phyloP scores from a whole-genome alignment of 2,797 vertebrate species.

The Notolepis coatsorum region DNA sequence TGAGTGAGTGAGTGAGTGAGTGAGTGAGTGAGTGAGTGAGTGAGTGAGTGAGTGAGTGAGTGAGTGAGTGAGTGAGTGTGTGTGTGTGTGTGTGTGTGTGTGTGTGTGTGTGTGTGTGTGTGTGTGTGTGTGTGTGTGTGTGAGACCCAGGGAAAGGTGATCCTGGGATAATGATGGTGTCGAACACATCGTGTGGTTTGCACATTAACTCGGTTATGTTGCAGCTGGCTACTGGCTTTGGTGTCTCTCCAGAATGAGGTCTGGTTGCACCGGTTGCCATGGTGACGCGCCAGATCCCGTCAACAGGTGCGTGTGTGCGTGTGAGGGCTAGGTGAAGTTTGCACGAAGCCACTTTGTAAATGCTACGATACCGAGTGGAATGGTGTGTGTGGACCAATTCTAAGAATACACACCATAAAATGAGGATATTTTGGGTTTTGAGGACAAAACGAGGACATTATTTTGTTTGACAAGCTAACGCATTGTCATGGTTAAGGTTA shows the following conservation, averaged over 20 bases:
- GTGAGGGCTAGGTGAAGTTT: too few relatives aligned
- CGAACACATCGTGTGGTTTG: constrained; percentile 49
- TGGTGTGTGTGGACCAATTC: too few relatives aligned
- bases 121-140: too few relatives aligned
- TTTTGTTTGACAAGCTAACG: too few relatives aligned
- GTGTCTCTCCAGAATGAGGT: constrained; percentile 25
- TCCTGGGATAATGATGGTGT: constrained; percentile 43
- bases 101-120: too few relatives aligned
- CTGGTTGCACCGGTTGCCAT: constrained; percentile 35
- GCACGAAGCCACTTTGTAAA: too few relatives aligned
- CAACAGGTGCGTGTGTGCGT: too few relatives aligned
- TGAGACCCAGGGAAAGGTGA: constrained; percentile 67
- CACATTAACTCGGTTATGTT: constrained; percentile 37
- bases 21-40: not conserved
- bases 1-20: not conserved
- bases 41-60: not conserved
- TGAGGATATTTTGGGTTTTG: too few relatives aligned
- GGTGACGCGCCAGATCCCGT: constrained; percentile 34
- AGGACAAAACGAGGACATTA: too few relatives aligned
- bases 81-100: not conserved
- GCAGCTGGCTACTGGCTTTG: constrained; percentile 33
- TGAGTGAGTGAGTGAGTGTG: not conserved
- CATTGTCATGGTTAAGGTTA: too few relatives aligned
- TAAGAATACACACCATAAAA: too few relatives aligned
- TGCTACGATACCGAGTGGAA: too few relatives aligned